A percentile compares a stretch with the other conserved stretches of the same genome.
phyloP scores from a whole-genome alignment of 2,113 vertebrate genomes.

The Malurus elegans region DNA sequence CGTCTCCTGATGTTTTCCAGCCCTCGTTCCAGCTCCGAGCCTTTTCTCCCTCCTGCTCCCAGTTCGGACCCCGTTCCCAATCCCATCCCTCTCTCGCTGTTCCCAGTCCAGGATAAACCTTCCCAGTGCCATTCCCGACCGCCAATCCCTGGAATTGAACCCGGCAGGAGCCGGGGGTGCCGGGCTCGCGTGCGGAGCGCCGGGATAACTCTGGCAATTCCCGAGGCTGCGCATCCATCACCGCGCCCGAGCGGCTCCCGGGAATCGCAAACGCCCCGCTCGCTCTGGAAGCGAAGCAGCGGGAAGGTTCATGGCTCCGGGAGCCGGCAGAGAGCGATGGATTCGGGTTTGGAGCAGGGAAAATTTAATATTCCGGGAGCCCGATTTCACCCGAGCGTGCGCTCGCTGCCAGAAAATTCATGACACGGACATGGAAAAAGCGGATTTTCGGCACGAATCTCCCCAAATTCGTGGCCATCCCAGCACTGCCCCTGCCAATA shows the following conservation, averaged over 20 bases:
- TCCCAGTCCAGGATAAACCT: background rate
- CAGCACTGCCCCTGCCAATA: accelerated
- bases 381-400: background rate
- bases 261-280: background rate
- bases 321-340: background rate
- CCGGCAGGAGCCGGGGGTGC: background rate
- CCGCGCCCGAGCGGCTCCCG: background rate
- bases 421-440: accelerated
- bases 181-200: background rate
- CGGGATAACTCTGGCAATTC: background rate
- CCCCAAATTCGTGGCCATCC: accelerated
- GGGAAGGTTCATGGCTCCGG: background rate
- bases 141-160: background rate
- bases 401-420: background rate
- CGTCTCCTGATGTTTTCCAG: accelerated
- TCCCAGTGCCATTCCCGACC: background rate
- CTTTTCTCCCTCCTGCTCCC: background rate
- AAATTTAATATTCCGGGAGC: background rate
- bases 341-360: background rate
- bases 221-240: conserved; percentile 10
- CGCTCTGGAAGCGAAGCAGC: background rate
- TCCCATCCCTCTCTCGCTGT: accelerated
- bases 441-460: accelerated
- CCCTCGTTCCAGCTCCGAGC: accelerated
- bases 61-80: background rate